Base-by-base conservation (phyloP, 2,888 invertebrate species). In the Ptycholaimellus sp. region DNA sequence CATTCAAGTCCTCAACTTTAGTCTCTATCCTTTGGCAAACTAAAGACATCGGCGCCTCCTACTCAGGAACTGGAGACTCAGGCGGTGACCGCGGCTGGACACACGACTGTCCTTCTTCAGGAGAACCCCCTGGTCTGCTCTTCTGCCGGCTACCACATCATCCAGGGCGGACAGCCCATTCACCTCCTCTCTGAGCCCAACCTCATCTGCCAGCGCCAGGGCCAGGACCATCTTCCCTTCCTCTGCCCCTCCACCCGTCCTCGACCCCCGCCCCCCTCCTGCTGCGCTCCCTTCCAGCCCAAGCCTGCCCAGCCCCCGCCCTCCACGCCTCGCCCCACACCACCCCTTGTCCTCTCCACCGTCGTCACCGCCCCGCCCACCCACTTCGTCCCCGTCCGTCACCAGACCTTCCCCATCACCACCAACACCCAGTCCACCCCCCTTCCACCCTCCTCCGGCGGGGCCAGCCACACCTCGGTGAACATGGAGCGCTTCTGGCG, bases 41-140 rank as follows among this genome's bases (percentile, higher is more conserved):
- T 19, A 6, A 31, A 31, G 17, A 19, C 11, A n/a, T n/a, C n/a
- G n/a, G n/a, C n/a, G n/a, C n/a, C 6, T n/a, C 11, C 17, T 3
- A 19, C 38, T 14, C 14, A 37, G 21, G 27, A 11, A 11, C 11
- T 42, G 7, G 47, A 50, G 35, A 37, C 42, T n/a, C 46, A 46
- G 17, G 44, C 53, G 22, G 41, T 56, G 30, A 46, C 48, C 38
- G 52, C 52, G 28, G 41, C 49, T 22, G 50, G 50, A 31, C 50
- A 52, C 39, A 44, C 53, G 31, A 49, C 52, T 11, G 49, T 53
- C 21, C 38, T 54, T 16, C 49, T 56, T 14, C 52, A 52, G 42
- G 56, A 56, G 38, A 56, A 56, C 43, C 56, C 56, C n/a, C 39
- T 56, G 44, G 56, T 56, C 6, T 56, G 56, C 45, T 44, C 42